Base-by-base conservation (phyloP, 2,888 invertebrate genomes). In the Helleia helle region DNA sequence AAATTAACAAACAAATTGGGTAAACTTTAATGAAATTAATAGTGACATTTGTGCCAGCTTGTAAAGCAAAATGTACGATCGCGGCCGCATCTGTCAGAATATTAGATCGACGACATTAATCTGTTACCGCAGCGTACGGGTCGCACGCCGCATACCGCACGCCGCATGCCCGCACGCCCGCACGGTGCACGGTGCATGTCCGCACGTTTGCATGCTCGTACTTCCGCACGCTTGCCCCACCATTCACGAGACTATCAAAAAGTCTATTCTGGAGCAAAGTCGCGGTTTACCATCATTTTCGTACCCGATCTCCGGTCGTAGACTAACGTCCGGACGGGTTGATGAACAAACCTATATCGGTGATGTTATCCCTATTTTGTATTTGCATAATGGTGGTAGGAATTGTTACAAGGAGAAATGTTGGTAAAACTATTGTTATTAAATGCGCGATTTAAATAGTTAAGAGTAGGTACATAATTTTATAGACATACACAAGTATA, bases 61-160 rank as follows among this genome's bases (percentile, higher is more conserved):
- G 34, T 42, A 28, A 36, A 37, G 44, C 47, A 47, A 49, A 49
- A 48, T 40, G 50, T 47, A 48, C 44, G 44, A 48, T 46, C 38
- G 52, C 48, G 51, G 42, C 50, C 41, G 61, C 72, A 69, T 65
- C 69, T 71, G 75, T 71, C 80, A 72, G 69, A 71, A 73, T 79
- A 76, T 74, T 71, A 75, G 69, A 80, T 81, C 60, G 76, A 48
- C 56, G 62, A 59, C 71, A 81, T 81, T 72, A 80, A 76, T 81
- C 71, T 66, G 64, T 55, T 51, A 59, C 57, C 66, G 55, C 56
- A 55, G 44, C 47, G 40, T 22, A 22, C 17, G 18, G 27, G 31
- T 29, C 46, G 44, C 11, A 40, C 18, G 8, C 36, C 40, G 36
- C 41, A 17, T 4, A n/a, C 1, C 14, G 25, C 25, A n/a, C 25